phyloP scores from a whole-genome alignment of 64 coral and sea anemone genomes.

The Exaiptasia diaphana region DNA sequence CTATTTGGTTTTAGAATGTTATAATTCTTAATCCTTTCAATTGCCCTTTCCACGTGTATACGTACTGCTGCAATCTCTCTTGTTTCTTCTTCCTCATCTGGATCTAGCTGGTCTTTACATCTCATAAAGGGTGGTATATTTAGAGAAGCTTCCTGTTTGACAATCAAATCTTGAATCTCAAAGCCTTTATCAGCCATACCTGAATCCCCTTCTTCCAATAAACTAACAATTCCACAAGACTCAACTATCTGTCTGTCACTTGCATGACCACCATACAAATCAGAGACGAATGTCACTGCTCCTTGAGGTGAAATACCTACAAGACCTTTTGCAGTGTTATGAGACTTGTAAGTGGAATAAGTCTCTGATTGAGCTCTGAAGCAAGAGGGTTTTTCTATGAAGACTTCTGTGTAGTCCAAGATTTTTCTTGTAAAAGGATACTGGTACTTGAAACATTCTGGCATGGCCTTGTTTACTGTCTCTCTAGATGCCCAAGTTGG shows the following conservation, averaged over 20 bases:
- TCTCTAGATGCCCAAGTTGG: constrained; percentile 54
- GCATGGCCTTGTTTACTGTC: constrained; percentile 52
- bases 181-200: constrained; percentile 44
- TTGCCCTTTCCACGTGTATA: constrained; percentile 43
- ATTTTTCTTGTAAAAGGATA: constrained; percentile 8
- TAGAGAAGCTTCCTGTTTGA: background rate
- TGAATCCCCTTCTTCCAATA: constrained; percentile 44
- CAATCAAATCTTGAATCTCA: constrained; percentile 28
- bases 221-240: constrained; percentile 31
- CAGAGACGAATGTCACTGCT: constrained; percentile 51
- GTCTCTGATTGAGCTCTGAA: constrained; percentile 27
- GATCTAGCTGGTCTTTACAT: constrained; percentile 15
- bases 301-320: constrained; percentile 43
- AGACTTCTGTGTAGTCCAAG: constrained; percentile 4
- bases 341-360: constrained; percentile 38
- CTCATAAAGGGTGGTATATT: constrained; percentile 10
- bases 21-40: constrained; percentile 28
- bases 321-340: constrained; percentile 31
- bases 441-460: background rate
- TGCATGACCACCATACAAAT: constrained; percentile 28
- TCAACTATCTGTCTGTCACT: constrained; percentile 47
- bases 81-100: constrained; percentile 30
- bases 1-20: constrained; percentile 9
- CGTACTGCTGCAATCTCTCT: constrained; percentile 35
- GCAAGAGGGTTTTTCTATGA: constrained; percentile 14